Evolutionary conservation across 2,113 vertebrate species (phyloP).

Genomic region (Dromiciops gliroides): DNA sequence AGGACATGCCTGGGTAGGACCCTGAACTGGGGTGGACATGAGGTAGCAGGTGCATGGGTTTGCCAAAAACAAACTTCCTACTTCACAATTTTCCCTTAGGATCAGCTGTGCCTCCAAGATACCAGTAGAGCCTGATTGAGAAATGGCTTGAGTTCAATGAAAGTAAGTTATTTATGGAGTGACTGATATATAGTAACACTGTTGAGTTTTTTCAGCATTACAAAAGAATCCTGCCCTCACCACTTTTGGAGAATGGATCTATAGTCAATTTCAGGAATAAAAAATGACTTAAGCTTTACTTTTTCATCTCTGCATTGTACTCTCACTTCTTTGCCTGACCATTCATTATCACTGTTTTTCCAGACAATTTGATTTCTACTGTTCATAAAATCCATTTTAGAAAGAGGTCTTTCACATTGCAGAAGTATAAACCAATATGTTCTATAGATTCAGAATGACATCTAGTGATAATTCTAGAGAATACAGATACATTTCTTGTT

Average conservation of each 20-base stretch:
- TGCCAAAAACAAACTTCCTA: not conserved
- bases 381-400: conserved; percentile 53
- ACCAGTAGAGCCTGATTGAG: not conserved
- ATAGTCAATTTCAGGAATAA: not conserved
- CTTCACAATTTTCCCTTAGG: not conserved
- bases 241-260: conserved; percentile 3
- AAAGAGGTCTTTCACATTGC: not conserved
- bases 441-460: conserved; percentile 34
- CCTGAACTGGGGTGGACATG: not conserved
- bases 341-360: conserved; percentile 44
- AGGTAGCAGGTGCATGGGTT: not conserved
- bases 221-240: not conserved
- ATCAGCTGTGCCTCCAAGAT: not conserved
- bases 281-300: conserved; percentile 17
- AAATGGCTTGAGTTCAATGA: not conserved
- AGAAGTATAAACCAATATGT: conserved; percentile 52
- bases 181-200: not conserved
- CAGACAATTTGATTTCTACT: conserved; percentile 29
- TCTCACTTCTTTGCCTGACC: not conserved
- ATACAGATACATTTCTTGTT: conserved; percentile 68
- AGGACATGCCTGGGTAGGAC: not conserved
- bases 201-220: not conserved
- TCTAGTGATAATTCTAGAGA: conserved; percentile 53
- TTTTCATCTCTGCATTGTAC: not conserved
- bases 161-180: not conserved